Conservation (phyloP, 2,113 vertebrate species). For the Zapus hudsonius region DNA sequence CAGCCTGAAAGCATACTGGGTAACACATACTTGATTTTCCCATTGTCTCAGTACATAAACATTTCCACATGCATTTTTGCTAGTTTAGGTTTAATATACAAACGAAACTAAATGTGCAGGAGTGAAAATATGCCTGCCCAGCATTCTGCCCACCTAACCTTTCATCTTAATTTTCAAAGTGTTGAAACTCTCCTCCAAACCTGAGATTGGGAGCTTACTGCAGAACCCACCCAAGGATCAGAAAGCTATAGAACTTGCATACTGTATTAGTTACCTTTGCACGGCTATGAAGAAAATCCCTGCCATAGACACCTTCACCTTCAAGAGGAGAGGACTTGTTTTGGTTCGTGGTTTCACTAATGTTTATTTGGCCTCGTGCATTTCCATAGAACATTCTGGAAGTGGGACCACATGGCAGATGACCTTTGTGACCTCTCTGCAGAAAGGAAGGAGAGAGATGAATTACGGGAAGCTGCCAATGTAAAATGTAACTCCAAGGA, state of each 20-base stretch:
- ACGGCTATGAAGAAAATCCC: neutral
- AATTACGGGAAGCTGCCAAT: too few species aligned
- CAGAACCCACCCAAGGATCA: neutral
- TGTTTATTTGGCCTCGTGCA: neutral
- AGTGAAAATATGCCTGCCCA: neutral
- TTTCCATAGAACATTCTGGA: neutral
- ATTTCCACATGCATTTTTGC: neutral
- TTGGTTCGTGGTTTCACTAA: neutral
- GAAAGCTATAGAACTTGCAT: neutral
- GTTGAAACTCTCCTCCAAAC: neutral
- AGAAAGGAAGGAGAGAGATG: neutral
- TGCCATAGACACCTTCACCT: neutral
- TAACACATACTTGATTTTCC: neutral
- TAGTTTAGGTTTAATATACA: slow-evolving; percentile 41
- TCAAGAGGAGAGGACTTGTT: neutral
- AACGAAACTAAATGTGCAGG: slow-evolving; percentile 35
- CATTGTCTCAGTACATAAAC: neutral
- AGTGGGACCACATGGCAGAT: too few species aligned
- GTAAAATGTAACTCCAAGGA: too few species aligned
- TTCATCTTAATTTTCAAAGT: slow-evolving; percentile 29
- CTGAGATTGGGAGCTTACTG: neutral
- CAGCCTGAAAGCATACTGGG: neutral
- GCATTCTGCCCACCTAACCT: neutral
- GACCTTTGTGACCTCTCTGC: neutral
- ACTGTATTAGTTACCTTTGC: neutral